phyloP scores from a whole-genome alignment of 2,797 vertebrate species.

The Tenualosa thibaudeaui region DNA sequence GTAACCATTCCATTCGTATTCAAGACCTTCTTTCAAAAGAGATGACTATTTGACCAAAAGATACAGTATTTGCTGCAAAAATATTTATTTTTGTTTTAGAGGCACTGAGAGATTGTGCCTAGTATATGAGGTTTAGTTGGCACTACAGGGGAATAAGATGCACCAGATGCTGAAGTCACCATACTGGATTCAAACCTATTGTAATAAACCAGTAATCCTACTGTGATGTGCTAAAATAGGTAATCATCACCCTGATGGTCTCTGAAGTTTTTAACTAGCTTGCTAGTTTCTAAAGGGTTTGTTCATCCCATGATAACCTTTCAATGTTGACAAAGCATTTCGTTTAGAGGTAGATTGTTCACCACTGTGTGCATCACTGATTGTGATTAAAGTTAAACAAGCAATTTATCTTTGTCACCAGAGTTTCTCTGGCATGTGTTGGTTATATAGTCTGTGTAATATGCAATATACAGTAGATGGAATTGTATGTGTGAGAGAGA shows the following conservation, averaged over 20 bases:
- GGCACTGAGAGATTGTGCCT: not conserved
- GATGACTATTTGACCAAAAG: not conserved
- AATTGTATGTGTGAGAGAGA: not conserved
- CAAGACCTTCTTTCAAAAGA: not conserved
- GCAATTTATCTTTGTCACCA: not conserved
- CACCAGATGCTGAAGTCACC: not conserved
- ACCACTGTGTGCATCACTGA: not conserved
- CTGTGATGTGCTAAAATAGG: not conserved
- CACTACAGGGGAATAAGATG: not conserved
- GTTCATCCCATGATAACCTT: not conserved
- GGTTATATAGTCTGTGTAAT: not conserved
- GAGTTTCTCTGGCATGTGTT: not conserved
- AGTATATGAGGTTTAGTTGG: not conserved
- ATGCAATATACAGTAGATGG: not conserved
- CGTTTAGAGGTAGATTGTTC: not conserved
- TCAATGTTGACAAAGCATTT: not conserved
- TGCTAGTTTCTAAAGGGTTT: not conserved
- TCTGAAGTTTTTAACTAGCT: not conserved
- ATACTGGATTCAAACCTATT: not conserved
- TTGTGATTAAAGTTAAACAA: not conserved
- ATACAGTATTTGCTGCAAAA: not conserved
- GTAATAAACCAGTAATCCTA: not conserved
- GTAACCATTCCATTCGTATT: slow-evolving; percentile 2
- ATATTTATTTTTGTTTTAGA: not conserved
- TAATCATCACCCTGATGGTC: slow-evolving; percentile 7